phyloP scores from a whole-genome alignment of 2,797 vertebrate species.

The Threskiornis aethiopicus region DNA sequence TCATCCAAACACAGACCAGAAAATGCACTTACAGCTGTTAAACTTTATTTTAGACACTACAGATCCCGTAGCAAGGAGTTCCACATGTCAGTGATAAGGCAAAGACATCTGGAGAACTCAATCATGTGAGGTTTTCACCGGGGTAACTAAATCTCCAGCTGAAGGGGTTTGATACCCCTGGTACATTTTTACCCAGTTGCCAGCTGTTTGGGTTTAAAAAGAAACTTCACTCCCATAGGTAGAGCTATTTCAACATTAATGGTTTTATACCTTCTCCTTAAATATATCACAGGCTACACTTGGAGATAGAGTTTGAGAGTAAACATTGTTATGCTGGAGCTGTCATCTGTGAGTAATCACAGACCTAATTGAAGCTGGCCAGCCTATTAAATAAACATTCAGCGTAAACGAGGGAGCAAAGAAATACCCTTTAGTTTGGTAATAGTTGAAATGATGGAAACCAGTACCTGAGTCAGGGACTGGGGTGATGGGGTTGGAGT shows the following conservation, averaged over 20 bases:
- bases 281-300: constrained; percentile 10
- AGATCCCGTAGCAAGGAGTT: not conserved
- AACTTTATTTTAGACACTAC: not conserved
- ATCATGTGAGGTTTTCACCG: rapidly evolving
- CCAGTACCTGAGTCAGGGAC: not conserved
- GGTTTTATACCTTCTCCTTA: constrained; percentile 35
- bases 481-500: not conserved
- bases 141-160: not conserved
- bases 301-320: constrained; percentile 33
- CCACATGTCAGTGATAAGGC: not conserved
- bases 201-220: not conserved
- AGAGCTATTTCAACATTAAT: constrained; percentile 5
- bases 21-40: not conserved
- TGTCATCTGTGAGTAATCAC: constrained; percentile 63
- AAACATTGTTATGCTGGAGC: constrained; percentile 53
- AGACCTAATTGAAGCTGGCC: constrained; percentile 64
- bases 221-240: not conserved
- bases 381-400: constrained; percentile 66
- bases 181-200: not conserved
- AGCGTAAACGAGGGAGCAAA: constrained; percentile 44
- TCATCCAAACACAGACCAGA: not conserved
- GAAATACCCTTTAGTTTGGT: constrained; percentile 45
- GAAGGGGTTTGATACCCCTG: not conserved
- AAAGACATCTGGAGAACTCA: not conserved
- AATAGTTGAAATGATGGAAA: constrained; percentile 38